Conservation (phyloP, 2,113 vertebrate species). For the Empidonax traillii region DNA sequence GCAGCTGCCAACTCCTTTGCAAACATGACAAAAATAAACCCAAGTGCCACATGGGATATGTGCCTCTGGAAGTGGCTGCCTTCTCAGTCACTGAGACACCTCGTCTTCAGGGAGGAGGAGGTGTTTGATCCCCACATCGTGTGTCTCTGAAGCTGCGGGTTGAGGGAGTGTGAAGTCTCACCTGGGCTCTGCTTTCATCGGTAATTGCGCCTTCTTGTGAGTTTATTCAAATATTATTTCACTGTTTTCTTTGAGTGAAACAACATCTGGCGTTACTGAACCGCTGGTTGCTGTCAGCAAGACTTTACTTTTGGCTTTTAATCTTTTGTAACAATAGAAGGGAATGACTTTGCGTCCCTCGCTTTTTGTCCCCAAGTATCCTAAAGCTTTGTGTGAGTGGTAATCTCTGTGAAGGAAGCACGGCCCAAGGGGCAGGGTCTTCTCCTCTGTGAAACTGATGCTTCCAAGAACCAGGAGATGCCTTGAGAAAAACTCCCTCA, state of each 20-base stretch:
- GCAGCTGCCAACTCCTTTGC: not conserved
- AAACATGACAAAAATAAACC: not conserved
- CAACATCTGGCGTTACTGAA: rapidly evolving
- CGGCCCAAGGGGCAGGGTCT: not conserved
- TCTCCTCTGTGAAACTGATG: not conserved
- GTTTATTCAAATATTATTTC: not conserved
- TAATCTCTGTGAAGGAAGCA: not conserved
- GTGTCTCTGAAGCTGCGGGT: not conserved
- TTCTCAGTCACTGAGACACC: not conserved
- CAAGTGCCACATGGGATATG: not conserved
- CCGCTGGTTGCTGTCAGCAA: not conserved
- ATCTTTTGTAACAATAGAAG: not conserved
- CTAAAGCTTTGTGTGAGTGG: not conserved
- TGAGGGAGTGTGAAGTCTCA: not conserved
- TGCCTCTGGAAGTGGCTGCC: not conserved
- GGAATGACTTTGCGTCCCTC: not conserved
- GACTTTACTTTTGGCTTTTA: not conserved
- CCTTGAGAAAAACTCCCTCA: not conserved
- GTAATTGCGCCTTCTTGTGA: not conserved
- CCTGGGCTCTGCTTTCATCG: rapidly evolving
- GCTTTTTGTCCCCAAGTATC: not conserved
- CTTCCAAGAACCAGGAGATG: not conserved
- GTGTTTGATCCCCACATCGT: not conserved
- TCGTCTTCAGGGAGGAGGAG: not conserved
- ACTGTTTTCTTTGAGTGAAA: not conserved